Percentiles rank a stretch among this genome's conserved stretches.
phyloP scores from a whole-genome alignment of 2,888 invertebrate species.

The Apotomis capreana region DNA sequence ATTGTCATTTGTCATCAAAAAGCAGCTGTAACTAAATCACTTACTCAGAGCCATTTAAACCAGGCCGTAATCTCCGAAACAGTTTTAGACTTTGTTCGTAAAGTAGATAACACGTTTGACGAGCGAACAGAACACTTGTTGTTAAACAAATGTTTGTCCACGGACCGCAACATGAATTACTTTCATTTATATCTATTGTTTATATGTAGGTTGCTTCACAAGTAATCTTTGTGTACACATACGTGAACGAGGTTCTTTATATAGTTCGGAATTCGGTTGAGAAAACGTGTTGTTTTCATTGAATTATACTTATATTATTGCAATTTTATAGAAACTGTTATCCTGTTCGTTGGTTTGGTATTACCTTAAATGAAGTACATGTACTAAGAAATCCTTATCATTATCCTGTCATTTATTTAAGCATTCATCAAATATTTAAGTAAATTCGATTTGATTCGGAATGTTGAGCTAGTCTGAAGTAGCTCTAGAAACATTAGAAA shows the following conservation, averaged over 20 bases:
- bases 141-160: slow-evolving; percentile 31
- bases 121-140: slow-evolving; percentile 34
- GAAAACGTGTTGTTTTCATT: too few species aligned
- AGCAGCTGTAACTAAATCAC: slow-evolving; percentile 11
- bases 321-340: too few species aligned
- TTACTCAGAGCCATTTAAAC: slow-evolving; percentile 13
- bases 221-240: slow-evolving; percentile 35
- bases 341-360: too few species aligned
- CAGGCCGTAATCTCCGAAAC: slow-evolving; percentile 28
- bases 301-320: too few species aligned
- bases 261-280: slow-evolving; percentile 8
- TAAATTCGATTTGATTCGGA: too few species aligned
- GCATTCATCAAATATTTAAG: too few species aligned
- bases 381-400: too few species aligned
- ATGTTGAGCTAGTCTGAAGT: too few species aligned
- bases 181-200: slow-evolving; percentile 39
- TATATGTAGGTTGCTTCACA: slow-evolving; percentile 36
- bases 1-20: slow-evolving; percentile 14
- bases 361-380: too few species aligned
- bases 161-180: slow-evolving; percentile 28
- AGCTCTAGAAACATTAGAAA: too few species aligned
- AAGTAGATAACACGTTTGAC: slow-evolving; percentile 30
- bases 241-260: slow-evolving; percentile 20
- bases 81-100: slow-evolving; percentile 36
- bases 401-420: too few species aligned